Evolutionary conservation across 2,113 vertebrate genomes (phyloP).

Genomic region (Erythrocercus mccallii): DNA sequence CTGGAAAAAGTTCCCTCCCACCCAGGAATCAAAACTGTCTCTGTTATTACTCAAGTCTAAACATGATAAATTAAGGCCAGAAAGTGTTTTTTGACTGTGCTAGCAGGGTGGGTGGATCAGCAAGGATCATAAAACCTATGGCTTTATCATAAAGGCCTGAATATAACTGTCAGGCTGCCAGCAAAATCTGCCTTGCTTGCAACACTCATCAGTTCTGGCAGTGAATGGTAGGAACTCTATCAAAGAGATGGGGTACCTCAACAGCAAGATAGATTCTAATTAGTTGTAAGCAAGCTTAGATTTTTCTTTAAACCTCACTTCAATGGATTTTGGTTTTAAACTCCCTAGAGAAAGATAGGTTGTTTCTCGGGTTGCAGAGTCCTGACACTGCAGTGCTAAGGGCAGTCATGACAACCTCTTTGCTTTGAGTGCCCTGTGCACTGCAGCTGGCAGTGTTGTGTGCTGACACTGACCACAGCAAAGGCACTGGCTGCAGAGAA

Average conservation of each 20-base stretch:
- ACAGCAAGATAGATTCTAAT: background rate
- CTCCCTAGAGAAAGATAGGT: background rate
- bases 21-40: background rate
- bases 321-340: background rate
- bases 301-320: background rate
- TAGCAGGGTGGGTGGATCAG: constrained; percentile 19
- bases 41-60: constrained; percentile 10
- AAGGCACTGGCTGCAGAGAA: background rate
- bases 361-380: background rate
- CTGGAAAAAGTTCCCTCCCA: constrained; percentile 9
- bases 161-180: background rate
- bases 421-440: background rate
- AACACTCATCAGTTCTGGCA: background rate
- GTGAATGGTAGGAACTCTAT: background rate
- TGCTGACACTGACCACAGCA: background rate
- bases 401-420: background rate
- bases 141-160: background rate
- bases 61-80: background rate
- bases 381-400: background rate
- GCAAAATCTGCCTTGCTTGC: background rate
- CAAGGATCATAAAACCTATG: background rate
- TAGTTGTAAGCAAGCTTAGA: background rate
- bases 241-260: background rate
- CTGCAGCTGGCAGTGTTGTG: background rate
- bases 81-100: background rate